Percentiles rank a stretch among this genome's conserved stretches.
phyloP scores from a whole-genome alignment of 2,113 vertebrate genomes.

The Calidris pugnax region DNA sequence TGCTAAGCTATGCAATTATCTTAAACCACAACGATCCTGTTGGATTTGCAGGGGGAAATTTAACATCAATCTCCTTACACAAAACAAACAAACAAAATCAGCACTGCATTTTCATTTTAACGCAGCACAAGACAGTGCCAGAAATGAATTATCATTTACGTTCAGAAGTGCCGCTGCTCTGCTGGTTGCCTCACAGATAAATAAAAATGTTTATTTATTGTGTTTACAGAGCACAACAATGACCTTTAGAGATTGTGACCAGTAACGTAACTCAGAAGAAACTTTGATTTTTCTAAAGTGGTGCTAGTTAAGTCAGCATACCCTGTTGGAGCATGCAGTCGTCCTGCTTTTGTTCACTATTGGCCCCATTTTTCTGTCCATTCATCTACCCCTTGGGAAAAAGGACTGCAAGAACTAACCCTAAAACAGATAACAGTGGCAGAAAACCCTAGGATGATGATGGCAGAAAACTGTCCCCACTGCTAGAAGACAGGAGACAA shows the following conservation, averaged over 20 bases:
- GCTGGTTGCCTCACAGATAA: not conserved
- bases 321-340: not conserved
- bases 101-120: slow-evolving; percentile 17
- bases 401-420: not conserved
- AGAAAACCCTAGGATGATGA: not conserved
- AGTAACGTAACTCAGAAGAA: not conserved
- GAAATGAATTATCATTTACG: not conserved
- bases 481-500: not conserved
- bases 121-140: not conserved
- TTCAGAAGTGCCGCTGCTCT: not conserved
- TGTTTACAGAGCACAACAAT: not conserved
- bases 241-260: not conserved
- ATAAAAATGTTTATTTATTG: not conserved
- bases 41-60: not conserved
- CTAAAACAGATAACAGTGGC: not conserved
- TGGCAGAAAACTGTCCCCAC: not conserved
- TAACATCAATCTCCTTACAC: not conserved
- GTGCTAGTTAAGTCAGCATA: not conserved
- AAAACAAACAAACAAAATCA: slow-evolving; percentile 1
- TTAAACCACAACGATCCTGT: not conserved
- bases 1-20: not conserved
- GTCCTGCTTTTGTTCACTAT: not conserved
- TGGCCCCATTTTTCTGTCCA: not conserved
- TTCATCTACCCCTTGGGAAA: not conserved
- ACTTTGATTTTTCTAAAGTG: not conserved